These are phyloP conservation scores for Crypturellus tataupa DNA, from an alignment of 2,797 vertebrate genomes.

Conservation along the genomic window DNA sequence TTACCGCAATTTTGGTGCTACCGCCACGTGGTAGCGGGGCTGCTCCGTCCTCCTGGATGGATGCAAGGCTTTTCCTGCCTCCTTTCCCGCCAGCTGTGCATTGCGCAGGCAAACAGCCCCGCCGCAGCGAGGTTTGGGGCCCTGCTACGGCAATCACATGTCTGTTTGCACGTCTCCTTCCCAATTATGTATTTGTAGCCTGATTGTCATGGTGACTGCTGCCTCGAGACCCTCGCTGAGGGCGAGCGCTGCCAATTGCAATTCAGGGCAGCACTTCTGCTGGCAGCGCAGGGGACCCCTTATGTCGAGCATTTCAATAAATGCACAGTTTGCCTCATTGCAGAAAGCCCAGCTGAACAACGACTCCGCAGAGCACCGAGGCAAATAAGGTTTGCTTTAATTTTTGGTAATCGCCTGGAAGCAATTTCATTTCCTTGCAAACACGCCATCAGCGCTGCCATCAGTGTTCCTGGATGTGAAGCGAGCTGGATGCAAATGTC, in stretches of 20 bases:
- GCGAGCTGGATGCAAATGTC: not conserved
- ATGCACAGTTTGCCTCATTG: not conserved
- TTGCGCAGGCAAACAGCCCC: not conserved
- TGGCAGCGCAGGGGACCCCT: not conserved
- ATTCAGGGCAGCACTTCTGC: not conserved
- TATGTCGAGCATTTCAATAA: not conserved
- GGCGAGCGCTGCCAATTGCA: not conserved
- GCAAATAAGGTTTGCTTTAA: not conserved
- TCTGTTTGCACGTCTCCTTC: not conserved
- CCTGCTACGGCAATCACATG: not conserved
- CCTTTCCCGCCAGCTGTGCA: not conserved
- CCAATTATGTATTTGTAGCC: not conserved
- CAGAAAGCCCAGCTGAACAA: not conserved
- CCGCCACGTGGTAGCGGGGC: not conserved
- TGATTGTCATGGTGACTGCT: not conserved
- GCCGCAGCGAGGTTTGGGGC: not conserved
- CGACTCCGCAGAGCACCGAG: not conserved
- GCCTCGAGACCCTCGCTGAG: not conserved
- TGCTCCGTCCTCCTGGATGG: not conserved
- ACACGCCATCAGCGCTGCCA: fast-evolving
- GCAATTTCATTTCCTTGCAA: not conserved
- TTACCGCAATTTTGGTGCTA: not conserved
- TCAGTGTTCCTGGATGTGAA: not conserved
- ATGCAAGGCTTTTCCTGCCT: not conserved
- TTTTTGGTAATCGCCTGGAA: not conserved